These are phyloP conservation scores for Poeciliopsis occidentalis DNA, from an alignment of 2,113 vertebrate species.

Conservation along the genomic window DNA sequence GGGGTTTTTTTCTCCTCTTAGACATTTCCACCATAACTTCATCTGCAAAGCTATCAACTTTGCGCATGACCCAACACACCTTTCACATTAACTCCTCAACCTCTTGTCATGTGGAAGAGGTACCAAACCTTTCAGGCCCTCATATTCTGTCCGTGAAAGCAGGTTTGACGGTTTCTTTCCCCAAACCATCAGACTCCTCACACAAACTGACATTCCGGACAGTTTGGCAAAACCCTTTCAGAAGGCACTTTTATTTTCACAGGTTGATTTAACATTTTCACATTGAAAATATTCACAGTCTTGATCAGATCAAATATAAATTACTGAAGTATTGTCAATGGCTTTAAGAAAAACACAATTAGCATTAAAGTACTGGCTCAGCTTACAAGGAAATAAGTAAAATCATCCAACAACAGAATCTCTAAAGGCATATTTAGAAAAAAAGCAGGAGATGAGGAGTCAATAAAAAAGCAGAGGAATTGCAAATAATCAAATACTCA, in stretches of 20 bases:
- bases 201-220: neutral
- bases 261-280: too few species aligned
- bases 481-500: too few species aligned
- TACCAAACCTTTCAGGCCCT: neutral
- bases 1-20: neutral
- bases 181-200: neutral
- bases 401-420: too few species aligned
- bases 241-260: neutral
- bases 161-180: neutral
- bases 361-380: too few species aligned
- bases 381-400: too few species aligned
- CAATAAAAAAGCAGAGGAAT: too few species aligned
- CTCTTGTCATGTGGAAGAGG: neutral
- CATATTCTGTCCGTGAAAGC: neutral
- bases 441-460: too few species aligned
- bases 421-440: too few species aligned
- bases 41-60: neutral
- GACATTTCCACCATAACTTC: neutral
- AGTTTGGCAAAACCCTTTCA: neutral
- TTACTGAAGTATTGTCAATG: too few species aligned
- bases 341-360: too few species aligned
- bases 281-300: too few species aligned
- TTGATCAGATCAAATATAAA: too few species aligned
- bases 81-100: neutral
- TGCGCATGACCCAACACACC: neutral